Evolutionary conservation across 1,140 invertebrate species (phyloP).

Genomic region (Drosophila nigrodunni): DNA sequence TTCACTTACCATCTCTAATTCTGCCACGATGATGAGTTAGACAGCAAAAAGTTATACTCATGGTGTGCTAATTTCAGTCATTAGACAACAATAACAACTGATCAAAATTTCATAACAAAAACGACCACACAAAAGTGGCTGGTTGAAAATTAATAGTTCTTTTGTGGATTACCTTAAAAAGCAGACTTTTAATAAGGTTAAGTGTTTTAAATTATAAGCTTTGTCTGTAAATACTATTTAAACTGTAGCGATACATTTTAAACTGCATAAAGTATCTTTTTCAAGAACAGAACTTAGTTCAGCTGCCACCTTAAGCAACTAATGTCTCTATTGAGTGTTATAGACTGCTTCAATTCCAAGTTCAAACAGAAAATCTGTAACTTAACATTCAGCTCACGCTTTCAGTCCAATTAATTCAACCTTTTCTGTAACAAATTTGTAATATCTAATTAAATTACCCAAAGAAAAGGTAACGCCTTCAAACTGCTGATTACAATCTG

Average conservation of each 20-base stretch:
- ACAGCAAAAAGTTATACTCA: slow-evolving; percentile 11
- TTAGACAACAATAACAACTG: slow-evolving; percentile 38
- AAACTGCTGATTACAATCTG: slow-evolving; percentile 19
- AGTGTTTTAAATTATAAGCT: too few species aligned
- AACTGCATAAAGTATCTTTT: too few species aligned
- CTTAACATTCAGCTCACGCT: slow-evolving; percentile 10
- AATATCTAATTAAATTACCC: slow-evolving; percentile 49
- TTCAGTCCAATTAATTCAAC: neutral
- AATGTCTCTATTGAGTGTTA: too few species aligned
- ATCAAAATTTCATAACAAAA: neutral
- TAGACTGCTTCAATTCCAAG: neutral
- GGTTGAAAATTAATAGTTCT: neutral
- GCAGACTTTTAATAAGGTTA: too few species aligned
- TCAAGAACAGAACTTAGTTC: too few species aligned
- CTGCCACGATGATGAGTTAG: neutral
- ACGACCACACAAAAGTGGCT: slow-evolving; percentile 34
- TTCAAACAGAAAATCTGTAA: neutral
- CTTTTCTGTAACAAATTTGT: slow-evolving; percentile 5
- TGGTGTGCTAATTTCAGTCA: slow-evolving; percentile 64
- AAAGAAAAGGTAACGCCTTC: slow-evolving; percentile 36
- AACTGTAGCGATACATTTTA: too few species aligned
- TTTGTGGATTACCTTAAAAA: neutral
- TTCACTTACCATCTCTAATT: slow-evolving; percentile 18
- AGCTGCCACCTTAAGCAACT: too few species aligned
- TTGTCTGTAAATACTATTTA: too few species aligned